Evolutionary conservation across 2,888 invertebrate genomes (phyloP), one percentile per base, ranked within the genome.

Genomic region (Strigamia crassipes): DNA sequence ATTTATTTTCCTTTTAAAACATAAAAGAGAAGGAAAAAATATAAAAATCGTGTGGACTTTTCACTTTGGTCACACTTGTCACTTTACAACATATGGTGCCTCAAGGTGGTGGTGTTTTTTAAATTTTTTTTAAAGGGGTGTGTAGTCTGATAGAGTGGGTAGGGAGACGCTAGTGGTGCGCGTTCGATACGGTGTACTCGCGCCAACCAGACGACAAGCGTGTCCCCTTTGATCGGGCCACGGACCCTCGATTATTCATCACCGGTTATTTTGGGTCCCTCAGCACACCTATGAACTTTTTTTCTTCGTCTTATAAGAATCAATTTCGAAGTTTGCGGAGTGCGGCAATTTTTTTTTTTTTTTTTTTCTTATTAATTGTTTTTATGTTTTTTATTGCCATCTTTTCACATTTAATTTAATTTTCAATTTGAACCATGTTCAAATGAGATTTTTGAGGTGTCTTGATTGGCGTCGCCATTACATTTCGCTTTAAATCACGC

Each of bases 101-200:
- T 27, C 66, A 66, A 66, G 66, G 66, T 66, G 66, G 66, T 27
- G 66, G 34, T 34, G 34, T 66, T 66, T 66, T 66, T 66, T 66
- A 4, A 21, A 3, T 61, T 21, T 61, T 66, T 66, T 66, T 66
- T 27, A 27, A 27, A 66, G 31, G 66, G 66, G 66, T 66, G 66
- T 31, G 66, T 10, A 66, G 66, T 27, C 21, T 27, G 23, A 9
- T 9, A 66, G 66, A 66, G 66, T 4, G 15, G 66, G 66, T 21
- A 27, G 66, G 51, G 66, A 27, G 66, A 13, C 10, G 27, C 10
- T 27, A 66, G 66, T 27, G 15, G 66, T 66, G 66, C 27, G 66
- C 66, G 66, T 66, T 66, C 66, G 66, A 66, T 66, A 66, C 66
- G 66, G 66, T 66, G 66, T 66, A 66, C 66, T 66, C 66, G 66